These are phyloP conservation scores for Axea sp. DNA, from an alignment of 2,888 invertebrate genomes.

Conservation along the genomic window DNA sequence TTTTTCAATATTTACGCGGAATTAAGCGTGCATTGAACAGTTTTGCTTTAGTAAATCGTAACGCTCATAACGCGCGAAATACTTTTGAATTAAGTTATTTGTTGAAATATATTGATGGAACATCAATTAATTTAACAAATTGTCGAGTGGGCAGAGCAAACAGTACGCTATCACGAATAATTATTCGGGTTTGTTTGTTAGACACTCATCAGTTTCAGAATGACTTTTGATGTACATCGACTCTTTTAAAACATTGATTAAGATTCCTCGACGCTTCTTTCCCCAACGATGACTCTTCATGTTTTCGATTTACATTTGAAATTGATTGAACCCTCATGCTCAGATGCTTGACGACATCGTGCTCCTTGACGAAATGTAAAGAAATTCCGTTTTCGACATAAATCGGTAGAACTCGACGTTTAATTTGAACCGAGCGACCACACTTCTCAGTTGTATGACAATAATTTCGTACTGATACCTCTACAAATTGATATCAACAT, in stretches of 20 bases:
- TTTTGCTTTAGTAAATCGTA: too few species aligned
- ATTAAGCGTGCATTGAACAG: too few species aligned
- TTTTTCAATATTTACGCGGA: too few species aligned
- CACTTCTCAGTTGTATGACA: conserved; percentile 46
- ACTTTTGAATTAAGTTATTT: conserved; percentile 10
- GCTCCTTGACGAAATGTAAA: conserved; percentile 58
- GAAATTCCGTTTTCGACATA: conserved; percentile 62
- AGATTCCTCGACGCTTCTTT: conserved; percentile 63
- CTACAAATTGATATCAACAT: conserved; percentile 60
- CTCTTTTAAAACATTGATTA: conserved; percentile 66
- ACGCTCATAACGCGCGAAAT: too few species aligned
- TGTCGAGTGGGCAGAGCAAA: conserved; percentile 63
- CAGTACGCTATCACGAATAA: conserved; percentile 56
- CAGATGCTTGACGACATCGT: conserved; percentile 58
- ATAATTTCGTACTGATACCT: conserved; percentile 50
- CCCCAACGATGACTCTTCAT: conserved; percentile 58
- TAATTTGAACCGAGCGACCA: conserved; percentile 61
- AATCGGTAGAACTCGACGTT: conserved; percentile 63
- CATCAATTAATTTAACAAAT: conserved; percentile 49
- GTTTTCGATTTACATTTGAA: conserved; percentile 70
- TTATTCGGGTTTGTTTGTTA: conserved; percentile 64
- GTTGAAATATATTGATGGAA: conserved; percentile 7
- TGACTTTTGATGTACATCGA: conserved; percentile 64
- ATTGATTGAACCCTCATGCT: conserved; percentile 70
- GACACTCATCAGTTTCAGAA: conserved; percentile 65